These are phyloP conservation scores for Eudyptes chrysolophus DNA, from an alignment of 2,113 vertebrate genomes.

Conservation along the genomic window DNA sequence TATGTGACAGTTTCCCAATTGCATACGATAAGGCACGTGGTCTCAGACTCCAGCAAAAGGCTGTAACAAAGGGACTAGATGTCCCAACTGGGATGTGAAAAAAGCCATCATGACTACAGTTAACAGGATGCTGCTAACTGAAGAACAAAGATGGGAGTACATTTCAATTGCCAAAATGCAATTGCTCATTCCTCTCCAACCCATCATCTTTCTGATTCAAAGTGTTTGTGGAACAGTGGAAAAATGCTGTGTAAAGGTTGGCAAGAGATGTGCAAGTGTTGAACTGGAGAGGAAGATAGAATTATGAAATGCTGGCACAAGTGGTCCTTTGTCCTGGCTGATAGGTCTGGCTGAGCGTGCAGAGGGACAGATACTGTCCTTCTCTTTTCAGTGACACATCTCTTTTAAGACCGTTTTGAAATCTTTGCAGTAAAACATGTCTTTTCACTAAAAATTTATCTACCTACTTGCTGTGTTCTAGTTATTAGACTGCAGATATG, in stretches of 20 bases:
- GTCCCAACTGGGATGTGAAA: constrained; percentile 17
- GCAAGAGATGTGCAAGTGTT: not conserved
- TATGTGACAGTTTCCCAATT: constrained; percentile 69
- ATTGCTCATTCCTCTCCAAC: not conserved
- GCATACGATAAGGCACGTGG: not conserved
- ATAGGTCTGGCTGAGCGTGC: not conserved
- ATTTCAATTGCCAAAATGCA: not conserved
- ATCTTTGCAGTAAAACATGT: not conserved
- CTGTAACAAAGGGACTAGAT: constrained; percentile 25
- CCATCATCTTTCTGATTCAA: not conserved
- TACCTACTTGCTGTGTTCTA: not conserved
- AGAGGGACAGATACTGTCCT: not conserved
- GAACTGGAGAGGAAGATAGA: not conserved
- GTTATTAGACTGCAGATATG: not conserved
- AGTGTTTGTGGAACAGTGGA: not conserved
- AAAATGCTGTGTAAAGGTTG: not conserved
- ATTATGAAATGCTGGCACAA: not conserved
- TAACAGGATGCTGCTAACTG: constrained; percentile 5
- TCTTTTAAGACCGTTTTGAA: not conserved
- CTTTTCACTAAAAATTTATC: not conserved
- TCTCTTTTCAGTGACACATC: not conserved
- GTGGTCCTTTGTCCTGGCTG: not conserved
- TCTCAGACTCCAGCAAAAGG: constrained; percentile 8
- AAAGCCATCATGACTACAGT: not conserved
- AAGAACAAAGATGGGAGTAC: not conserved